These are phyloP conservation scores for Euphonia xanthogaster DNA, from an alignment of 2,797 vertebrate species.

Conservation along the genomic window DNA sequence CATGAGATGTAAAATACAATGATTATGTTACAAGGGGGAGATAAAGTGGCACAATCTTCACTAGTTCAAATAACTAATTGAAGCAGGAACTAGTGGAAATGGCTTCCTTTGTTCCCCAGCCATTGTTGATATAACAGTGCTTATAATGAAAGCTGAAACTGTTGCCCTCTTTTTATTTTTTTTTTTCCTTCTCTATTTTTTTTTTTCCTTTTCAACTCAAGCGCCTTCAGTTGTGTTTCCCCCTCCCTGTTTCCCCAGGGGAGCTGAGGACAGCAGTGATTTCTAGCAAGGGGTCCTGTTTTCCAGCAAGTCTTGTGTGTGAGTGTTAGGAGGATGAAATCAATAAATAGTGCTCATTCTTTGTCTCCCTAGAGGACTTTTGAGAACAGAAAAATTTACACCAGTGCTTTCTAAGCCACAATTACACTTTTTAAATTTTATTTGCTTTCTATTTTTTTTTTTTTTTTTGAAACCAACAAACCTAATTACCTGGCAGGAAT, in stretches of 20 bases:
- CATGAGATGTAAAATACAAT: slow-evolving; percentile 75
- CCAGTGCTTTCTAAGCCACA: slow-evolving; percentile 28
- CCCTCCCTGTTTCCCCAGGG: background rate
- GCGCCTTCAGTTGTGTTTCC: background rate
- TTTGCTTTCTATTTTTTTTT: background rate
- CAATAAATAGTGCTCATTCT: slow-evolving; percentile 50
- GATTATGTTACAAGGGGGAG: slow-evolving; percentile 72
- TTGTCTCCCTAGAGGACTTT: slow-evolving; percentile 58
- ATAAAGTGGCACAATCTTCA: slow-evolving; percentile 68
- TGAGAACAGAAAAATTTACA: slow-evolving; percentile 44
- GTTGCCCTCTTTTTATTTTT: slow-evolving; percentile 5
- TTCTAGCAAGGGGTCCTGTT: slow-evolving; percentile 32
- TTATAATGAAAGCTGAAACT: slow-evolving; percentile 62
- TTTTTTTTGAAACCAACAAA: slow-evolving; percentile 30
- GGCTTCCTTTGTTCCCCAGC: slow-evolving; percentile 69
- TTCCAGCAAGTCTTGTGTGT: slow-evolving; percentile 5
- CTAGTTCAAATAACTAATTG: slow-evolving; percentile 76
- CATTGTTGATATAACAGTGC: slow-evolving; percentile 70
- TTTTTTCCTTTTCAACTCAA: slow-evolving; percentile 30
- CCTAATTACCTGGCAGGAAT: slow-evolving; percentile 40
- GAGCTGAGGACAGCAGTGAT: slow-evolving; percentile 8
- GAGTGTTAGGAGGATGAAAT: slow-evolving; percentile 41
- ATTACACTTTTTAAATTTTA: slow-evolving; percentile 34
- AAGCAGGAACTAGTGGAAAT: slow-evolving; percentile 72
- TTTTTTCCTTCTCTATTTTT: background rate